phyloP scores from a whole-genome alignment of 2,888 invertebrate genomes.

The Tenodera sinensis region DNA sequence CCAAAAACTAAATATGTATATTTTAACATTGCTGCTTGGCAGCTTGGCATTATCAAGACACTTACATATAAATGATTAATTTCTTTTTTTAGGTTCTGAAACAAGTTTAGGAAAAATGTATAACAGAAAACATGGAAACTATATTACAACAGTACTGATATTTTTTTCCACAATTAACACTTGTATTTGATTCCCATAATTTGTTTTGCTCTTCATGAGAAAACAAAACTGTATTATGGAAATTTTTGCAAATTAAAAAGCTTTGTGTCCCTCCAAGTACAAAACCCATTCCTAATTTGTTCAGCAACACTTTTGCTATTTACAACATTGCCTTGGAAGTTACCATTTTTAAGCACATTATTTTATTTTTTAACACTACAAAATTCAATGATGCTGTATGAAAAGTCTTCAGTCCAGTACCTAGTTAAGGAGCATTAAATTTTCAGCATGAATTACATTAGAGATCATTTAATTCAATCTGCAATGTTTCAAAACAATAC shows the following conservation, averaged over 20 bases:
- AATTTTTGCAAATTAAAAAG: not conserved
- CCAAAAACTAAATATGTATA: not conserved
- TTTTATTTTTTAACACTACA: too few species aligned
- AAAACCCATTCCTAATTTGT: not conserved
- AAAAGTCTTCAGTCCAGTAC: too few species aligned
- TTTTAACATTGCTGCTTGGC: conserved; percentile 18
- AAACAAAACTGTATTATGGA: not conserved
- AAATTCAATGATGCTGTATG: too few species aligned
- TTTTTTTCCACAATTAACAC: not conserved
- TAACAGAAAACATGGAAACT: not conserved
- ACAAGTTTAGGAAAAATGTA: not conserved
- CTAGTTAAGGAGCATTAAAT: too few species aligned
- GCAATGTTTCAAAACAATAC: too few species aligned
- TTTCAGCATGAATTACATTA: too few species aligned
- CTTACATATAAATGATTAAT: not conserved
- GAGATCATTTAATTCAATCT: too few species aligned
- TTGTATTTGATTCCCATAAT: not conserved
- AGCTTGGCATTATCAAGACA: conserved; percentile 13
- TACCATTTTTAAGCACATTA: not conserved
- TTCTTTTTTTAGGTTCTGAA: not conserved
- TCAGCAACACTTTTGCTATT: not conserved
- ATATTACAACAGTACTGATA: not conserved
- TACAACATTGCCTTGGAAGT: not conserved
- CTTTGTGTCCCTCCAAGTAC: not conserved
- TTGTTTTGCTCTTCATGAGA: not conserved